phyloP scores from a whole-genome alignment of 2,113 vertebrate genomes.

The Apeltes quadracus region DNA sequence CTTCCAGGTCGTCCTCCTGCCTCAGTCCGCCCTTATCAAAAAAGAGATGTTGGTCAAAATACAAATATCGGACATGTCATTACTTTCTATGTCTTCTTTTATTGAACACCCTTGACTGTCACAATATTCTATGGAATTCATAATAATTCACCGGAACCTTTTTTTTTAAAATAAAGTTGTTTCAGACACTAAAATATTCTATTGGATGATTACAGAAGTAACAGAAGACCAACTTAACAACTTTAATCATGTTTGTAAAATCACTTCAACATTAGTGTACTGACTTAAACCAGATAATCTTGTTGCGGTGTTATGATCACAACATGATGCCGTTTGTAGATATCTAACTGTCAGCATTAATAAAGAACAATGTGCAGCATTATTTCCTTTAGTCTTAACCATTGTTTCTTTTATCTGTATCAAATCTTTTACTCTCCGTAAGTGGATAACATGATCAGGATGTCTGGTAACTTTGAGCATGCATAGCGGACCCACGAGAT shows the following conservation, averaged over 20 bases:
- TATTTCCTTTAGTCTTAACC: slow-evolving; percentile 9
- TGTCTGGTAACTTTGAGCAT: slow-evolving; percentile 27
- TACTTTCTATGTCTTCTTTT: background rate
- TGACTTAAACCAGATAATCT: background rate
- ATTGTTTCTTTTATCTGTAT: slow-evolving; percentile 44
- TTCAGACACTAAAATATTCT: background rate
- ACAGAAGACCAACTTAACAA: background rate
- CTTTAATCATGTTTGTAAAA: background rate
- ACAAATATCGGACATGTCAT: background rate
- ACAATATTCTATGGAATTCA: background rate
- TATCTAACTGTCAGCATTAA: slow-evolving; percentile 7
- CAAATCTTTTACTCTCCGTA: slow-evolving; percentile 58
- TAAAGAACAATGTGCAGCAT: background rate
- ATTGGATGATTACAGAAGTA: background rate
- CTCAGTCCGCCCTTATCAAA: slow-evolving; percentile 79
- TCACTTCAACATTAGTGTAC: too few species aligned
- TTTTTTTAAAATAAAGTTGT: too few species aligned
- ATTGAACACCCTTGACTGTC: background rate
- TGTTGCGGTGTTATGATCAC: too few species aligned
- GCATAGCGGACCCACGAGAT: slow-evolving; percentile 15
- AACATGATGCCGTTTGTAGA: slow-evolving; percentile 13
- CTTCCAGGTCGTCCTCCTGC: slow-evolving; percentile 85
- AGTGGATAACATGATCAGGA: slow-evolving; percentile 49
- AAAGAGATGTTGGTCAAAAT: background rate
- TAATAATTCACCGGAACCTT: too few species aligned